Evolutionary conservation across 2,113 vertebrate species (phyloP).

Genomic region (Podarcis cretensis): DNA sequence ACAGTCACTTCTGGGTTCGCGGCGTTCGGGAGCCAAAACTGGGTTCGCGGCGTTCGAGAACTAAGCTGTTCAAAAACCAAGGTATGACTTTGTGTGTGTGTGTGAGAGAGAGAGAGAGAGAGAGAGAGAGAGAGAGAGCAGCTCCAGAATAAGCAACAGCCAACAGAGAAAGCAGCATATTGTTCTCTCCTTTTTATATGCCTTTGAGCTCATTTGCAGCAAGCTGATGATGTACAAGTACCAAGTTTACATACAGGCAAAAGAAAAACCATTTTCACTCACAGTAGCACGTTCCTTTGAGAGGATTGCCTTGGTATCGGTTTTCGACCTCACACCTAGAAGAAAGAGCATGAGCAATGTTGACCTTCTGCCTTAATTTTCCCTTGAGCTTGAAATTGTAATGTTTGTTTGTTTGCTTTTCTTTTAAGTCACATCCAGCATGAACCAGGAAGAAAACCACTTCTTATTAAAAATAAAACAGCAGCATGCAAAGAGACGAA

Average conservation of each 20-base stretch:
- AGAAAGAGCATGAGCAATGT: slow-evolving; percentile 26
- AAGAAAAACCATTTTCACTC: slow-evolving; percentile 76
- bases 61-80: too few relatives aligned
- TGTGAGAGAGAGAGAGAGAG: too few relatives aligned
- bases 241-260: not conserved
- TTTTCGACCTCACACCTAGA: slow-evolving; percentile 96
- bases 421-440: slow-evolving; percentile 30
- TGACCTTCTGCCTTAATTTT: slow-evolving; percentile 37
- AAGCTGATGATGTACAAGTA: not conserved
- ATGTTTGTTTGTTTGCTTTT: slow-evolving; percentile 20
- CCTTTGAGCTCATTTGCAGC: not conserved
- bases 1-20: too few relatives aligned
- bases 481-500: not conserved
- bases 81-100: too few relatives aligned
- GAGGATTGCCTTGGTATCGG: slow-evolving; percentile 97
- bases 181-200: too few relatives aligned
- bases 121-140: too few relatives aligned
- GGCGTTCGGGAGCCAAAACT: too few relatives aligned
- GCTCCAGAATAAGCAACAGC: not conserved
- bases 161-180: not conserved
- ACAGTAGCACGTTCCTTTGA: slow-evolving; percentile 99
- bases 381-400: not conserved
- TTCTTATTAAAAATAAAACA: slow-evolving; percentile 25
- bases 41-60: too few relatives aligned
- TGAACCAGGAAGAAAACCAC: not conserved